Evolutionary conservation across 2,113 vertebrate species (phyloP).

Genomic region (Ceratotherium simum): DNA sequence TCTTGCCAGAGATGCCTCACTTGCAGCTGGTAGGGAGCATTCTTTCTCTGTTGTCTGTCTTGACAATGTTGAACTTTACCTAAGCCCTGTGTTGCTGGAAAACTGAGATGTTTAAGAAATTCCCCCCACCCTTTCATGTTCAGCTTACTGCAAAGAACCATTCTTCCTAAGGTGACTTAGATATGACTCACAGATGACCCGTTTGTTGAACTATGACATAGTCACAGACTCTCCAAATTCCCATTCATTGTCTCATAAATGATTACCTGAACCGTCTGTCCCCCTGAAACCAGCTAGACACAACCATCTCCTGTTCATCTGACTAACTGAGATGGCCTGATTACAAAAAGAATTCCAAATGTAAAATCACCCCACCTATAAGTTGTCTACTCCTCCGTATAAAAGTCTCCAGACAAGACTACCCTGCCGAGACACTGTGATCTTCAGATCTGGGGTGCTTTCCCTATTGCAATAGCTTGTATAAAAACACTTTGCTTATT

Average conservation of each 20-base stretch:
- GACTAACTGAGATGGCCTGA: background rate
- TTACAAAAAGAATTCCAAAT: background rate
- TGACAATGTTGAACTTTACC: background rate
- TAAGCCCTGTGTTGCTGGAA: background rate
- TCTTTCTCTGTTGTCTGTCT: background rate
- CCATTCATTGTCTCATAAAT: background rate
- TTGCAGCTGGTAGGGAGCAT: background rate
- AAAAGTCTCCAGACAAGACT: background rate
- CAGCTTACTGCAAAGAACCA: background rate
- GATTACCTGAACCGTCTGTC: slow-evolving; percentile 19
- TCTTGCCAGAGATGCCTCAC: background rate
- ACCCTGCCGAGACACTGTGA: background rate
- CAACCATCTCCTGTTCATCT: slow-evolving; percentile 5
- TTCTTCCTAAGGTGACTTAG: background rate
- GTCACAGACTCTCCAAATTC: background rate
- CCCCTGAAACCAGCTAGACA: background rate
- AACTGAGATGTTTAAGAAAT: background rate
- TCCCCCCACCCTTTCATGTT: background rate
- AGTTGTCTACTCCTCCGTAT: background rate
- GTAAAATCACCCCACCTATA: background rate
- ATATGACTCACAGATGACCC: background rate
- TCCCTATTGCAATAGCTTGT: background rate
- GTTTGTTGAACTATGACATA: background rate
- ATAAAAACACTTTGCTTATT: background rate
- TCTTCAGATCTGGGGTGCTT: background rate